These are phyloP conservation scores for Clostera curtula DNA, from an alignment of 2,888 invertebrate species.

Conservation along the genomic window DNA sequence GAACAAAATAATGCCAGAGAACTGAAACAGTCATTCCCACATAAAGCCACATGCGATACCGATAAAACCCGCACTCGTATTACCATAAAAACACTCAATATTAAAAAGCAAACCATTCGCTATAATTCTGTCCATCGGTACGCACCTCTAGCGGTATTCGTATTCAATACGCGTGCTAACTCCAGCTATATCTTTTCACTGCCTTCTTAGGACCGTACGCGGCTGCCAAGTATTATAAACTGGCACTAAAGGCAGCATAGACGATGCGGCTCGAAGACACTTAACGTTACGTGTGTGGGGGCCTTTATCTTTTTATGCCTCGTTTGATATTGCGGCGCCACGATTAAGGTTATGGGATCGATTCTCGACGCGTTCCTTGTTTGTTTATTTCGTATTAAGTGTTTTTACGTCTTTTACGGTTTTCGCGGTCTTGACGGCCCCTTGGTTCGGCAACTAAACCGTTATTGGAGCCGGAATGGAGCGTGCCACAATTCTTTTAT, in stretches of 20 bases:
- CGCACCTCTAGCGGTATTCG: conserved; percentile 49
- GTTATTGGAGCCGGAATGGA: not conserved
- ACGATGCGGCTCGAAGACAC: conserved; percentile 31
- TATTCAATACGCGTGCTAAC: conserved; percentile 49
- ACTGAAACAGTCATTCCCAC: conserved; percentile 20
- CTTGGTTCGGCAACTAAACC: conserved; percentile 17
- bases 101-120: conserved; percentile 50
- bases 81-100: conserved; percentile 55
- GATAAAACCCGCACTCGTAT: conserved; percentile 37
- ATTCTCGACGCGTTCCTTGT: conserved; percentile 33
- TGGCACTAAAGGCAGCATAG: conserved; percentile 37
- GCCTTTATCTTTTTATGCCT: conserved; percentile 43
- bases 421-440: conserved; percentile 19
- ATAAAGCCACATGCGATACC: conserved; percentile 32
- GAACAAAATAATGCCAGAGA: conserved; percentile 10
- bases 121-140: conserved; percentile 47
- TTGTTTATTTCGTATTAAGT: conserved; percentile 35
- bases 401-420: conserved; percentile 28
- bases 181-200: conserved; percentile 60
- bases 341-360: conserved; percentile 40
- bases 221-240: conserved; percentile 59
- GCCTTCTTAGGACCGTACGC: conserved; percentile 52
- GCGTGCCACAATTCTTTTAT: conserved; percentile 1
- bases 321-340: conserved; percentile 36
- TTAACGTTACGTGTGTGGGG: conserved; percentile 38